Conservation (phyloP, 2,888 invertebrate species). For the Tridacna crocea region DNA sequence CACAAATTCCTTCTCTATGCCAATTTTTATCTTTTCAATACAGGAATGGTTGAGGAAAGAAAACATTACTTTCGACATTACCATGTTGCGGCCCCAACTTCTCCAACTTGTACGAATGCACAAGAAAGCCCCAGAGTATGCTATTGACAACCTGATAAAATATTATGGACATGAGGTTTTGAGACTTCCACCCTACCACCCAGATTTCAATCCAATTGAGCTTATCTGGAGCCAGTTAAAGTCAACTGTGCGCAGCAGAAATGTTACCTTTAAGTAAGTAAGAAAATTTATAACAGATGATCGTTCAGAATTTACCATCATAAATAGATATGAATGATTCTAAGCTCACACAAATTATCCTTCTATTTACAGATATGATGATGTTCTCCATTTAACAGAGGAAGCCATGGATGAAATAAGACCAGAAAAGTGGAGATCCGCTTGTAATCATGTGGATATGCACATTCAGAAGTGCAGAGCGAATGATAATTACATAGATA, state of each 20-base stretch:
- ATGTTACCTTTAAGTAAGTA: conserved; percentile 28
- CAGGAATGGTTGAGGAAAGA: background rate
- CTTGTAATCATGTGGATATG: no score
- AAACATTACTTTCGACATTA: background rate
- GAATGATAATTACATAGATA: no score
- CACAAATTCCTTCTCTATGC: no score
- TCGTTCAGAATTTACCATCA: no score
- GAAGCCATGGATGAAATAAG: no score
- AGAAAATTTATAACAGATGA: no score
- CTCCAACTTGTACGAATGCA: conserved; percentile 11
- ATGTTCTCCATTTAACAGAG: conserved; percentile 7
- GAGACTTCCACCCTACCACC: conserved; percentile 35
- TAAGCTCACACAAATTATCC: no score
- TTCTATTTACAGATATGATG: background rate
- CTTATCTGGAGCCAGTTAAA: conserved; percentile 38
- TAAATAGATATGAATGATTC: no score
- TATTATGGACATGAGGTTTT: conserved; percentile 33
- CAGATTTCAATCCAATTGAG: conserved; percentile 36
- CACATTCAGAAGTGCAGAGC: no score
- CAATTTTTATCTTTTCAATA: no score
- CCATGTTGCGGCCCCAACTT: conserved; percentile 20
- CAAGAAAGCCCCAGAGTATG: conserved; percentile 28
- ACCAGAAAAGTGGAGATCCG: no score
- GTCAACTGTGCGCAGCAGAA: background rate
- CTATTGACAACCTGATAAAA: conserved; percentile 20